Evolutionary conservation across 2,888 invertebrate genomes (phyloP), one percentile per base, ranked within the genome.

Genomic region (Trilocha varians): DNA sequence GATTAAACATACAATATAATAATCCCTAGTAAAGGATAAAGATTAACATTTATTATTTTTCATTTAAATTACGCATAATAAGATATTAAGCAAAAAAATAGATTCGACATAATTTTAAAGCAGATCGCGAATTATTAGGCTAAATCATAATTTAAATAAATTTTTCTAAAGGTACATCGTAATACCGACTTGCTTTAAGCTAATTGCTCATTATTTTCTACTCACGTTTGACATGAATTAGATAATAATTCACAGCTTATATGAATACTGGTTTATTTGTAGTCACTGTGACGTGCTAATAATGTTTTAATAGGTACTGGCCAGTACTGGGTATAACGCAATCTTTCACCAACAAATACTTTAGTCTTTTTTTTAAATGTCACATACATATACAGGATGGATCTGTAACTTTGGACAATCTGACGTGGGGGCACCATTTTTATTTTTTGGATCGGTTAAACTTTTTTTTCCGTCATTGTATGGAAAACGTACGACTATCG

Each of bases 231-330:
- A 25, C 25, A 9, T 25, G 25, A 25, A 9, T 25, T 25, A 25
- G 25, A 25, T n/a, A n/a, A n/a, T n/a, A 25, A 25, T 25, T 25
- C 25, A 25, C 25, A 25, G 25, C 57, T 57, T 52, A 60, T 42
- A 47, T 45, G 46, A 60, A 62, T 57, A 62, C 61, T 62, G 59
- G 36, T 48, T 36, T 38, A 42, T 36, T 35, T 44, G 38, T 44
- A 38, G 42, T 47, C 42, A 44, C 41, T 47, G 35, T 36, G 45
- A 43, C 42, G 48, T 52, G 54, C 56, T 52, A 46, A 47, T 50
- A 47, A 40, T n/a, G n/a, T n/a, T n/a, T n/a, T n/a, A n/a, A n/a
- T n/a, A n/a, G n/a, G n/a, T n/a, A n/a, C n/a, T n/a, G n/a, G n/a
- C n/a, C n/a, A n/a, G n/a, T n/a, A n/a, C n/a, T n/a, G n/a, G n/a